Percentiles rank a stretch among this genome's conserved stretches.
Conservation (phyloP, 2,888 invertebrate genomes). For the Drosophila koepferae region DNA sequence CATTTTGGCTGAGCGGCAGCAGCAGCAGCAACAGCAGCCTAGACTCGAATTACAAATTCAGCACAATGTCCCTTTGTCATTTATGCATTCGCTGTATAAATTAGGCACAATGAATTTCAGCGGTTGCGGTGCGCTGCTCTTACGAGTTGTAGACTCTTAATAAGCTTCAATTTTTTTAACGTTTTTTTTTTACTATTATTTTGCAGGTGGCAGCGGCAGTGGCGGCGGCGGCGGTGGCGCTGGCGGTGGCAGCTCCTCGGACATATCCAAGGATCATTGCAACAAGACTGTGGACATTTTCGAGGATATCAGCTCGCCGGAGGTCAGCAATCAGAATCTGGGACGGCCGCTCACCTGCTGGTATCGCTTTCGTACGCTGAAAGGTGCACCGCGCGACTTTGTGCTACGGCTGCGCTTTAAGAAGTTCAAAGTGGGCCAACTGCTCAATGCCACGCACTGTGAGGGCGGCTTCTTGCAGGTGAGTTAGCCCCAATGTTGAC, state of each 20-base stretch:
- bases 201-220: constrained; percentile 72
- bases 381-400: constrained; percentile 95
- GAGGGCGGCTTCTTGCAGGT: constrained; percentile 96
- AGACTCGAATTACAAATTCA: constrained; percentile 78
- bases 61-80: constrained; percentile 82
- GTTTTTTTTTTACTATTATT: constrained; percentile 4
- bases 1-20: constrained; percentile 47
- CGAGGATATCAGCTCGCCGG: constrained; percentile 95
- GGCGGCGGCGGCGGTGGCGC: constrained; percentile 56
- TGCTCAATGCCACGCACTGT: constrained; percentile 94
- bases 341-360: constrained; percentile 95
- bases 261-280: constrained; percentile 91
- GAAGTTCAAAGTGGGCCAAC: constrained; percentile 95
- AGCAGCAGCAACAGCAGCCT: constrained; percentile 38
- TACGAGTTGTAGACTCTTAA: constrained; percentile 27
- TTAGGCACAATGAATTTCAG: constrained; percentile 80
- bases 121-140: constrained; percentile 25
- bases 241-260: constrained; percentile 78
- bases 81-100: constrained; percentile 82
- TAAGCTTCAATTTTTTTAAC: constrained; percentile 20
- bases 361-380: constrained; percentile 95
- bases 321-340: constrained; percentile 92
- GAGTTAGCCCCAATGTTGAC: constrained; percentile 40
- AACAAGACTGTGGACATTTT: constrained; percentile 97
- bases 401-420: constrained; percentile 95